Evolutionary conservation across 1,140 invertebrate species (phyloP).

Genomic region (Bombus waltoni): DNA sequence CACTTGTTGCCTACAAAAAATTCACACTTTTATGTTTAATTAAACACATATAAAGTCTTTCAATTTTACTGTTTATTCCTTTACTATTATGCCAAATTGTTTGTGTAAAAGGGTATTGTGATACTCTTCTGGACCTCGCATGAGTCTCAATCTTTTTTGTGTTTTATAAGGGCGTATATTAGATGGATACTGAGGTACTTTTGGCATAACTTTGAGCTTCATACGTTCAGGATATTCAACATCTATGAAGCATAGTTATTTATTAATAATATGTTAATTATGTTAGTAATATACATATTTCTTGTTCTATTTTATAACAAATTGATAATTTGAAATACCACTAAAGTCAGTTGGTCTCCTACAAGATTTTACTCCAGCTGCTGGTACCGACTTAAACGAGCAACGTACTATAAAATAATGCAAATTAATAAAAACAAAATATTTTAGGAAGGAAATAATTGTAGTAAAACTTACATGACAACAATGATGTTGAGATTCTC

Average conservation of each 20-base stretch:
- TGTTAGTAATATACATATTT: not conserved
- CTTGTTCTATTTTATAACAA: not conserved
- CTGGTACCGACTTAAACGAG: slow-evolving; percentile 58
- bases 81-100: slow-evolving; percentile 95
- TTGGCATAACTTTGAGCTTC: slow-evolving; percentile 87
- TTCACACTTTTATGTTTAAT: not conserved
- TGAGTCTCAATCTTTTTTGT: slow-evolving; percentile 90
- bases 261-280: not conserved
- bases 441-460: not conserved
- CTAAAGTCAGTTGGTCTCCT: slow-evolving; percentile 84
- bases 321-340: slow-evolving; percentile 79
- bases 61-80: slow-evolving; percentile 34
- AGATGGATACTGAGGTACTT: slow-evolving; percentile 87
- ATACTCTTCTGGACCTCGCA: slow-evolving; percentile 94
- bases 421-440: not conserved
- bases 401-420: not conserved
- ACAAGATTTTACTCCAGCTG: slow-evolving; percentile 86
- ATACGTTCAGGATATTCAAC: slow-evolving; percentile 89
- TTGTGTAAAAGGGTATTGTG: slow-evolving; percentile 93
- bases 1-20: slow-evolving; percentile 87
- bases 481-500: slow-evolving; percentile 2
- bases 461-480: slow-evolving; percentile 54
- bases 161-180: slow-evolving; percentile 90
- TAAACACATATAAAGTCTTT: not conserved
- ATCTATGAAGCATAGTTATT: slow-evolving; percentile 80